phyloP scores from a whole-genome alignment of 2,113 vertebrate genomes.

The Tonatia bakeri region DNA sequence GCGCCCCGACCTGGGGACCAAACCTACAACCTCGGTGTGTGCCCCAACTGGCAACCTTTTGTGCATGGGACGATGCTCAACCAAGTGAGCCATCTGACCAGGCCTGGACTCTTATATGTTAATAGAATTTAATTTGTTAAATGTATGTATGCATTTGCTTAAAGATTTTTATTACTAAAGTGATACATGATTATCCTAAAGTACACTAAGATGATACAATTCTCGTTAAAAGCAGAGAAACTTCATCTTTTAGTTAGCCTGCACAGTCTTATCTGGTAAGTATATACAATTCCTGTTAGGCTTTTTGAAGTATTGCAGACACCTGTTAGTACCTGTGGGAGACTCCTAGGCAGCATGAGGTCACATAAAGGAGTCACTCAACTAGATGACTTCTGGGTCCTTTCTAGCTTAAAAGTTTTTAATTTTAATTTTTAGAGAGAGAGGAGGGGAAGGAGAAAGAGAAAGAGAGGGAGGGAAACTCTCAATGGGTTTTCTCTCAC shows the following conservation, averaged over 20 bases:
- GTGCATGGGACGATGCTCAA: too few species aligned
- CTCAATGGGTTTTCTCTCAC: too few species aligned
- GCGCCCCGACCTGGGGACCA: too few species aligned
- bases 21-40: too few species aligned
- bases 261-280: neutral
- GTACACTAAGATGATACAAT: neutral
- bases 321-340: neutral
- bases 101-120: too few species aligned
- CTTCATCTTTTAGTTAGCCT: neutral
- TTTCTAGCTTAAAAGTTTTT: neutral
- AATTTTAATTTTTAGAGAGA: too few species aligned
- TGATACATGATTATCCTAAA: neutral
- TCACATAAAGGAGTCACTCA: neutral
- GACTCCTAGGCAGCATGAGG: neutral
- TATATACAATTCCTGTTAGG: neutral
- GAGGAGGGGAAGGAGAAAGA: too few species aligned
- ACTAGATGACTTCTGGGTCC: neutral
- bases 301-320: neutral
- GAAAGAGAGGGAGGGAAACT: too few species aligned
- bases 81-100: too few species aligned
- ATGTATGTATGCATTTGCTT: neutral
- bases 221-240: neutral
- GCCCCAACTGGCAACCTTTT: too few species aligned
- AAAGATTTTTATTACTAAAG: neutral
- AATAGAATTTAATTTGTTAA: neutral